Conservation (phyloP, 2,888 invertebrate species). For the Aricia artaxerxes region DNA sequence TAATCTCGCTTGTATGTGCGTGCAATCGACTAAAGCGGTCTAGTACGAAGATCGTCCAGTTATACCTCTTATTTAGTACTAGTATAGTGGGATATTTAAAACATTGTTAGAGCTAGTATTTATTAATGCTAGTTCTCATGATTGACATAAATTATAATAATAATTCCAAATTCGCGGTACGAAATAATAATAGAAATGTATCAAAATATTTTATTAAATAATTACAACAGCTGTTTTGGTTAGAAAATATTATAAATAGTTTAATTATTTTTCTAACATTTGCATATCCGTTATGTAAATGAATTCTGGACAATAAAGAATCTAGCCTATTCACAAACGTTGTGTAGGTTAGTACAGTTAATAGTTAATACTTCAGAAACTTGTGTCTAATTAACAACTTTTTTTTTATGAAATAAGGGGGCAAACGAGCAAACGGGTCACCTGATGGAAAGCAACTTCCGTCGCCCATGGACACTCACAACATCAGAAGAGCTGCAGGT, state of each 20-base stretch:
- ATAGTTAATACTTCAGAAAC: not conserved
- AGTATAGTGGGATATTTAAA: not conserved
- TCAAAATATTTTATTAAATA: conserved; percentile 24
- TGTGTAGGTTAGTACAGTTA: not conserved
- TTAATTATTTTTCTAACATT: conserved; percentile 5
- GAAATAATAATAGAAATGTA: not conserved
- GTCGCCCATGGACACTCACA: no score
- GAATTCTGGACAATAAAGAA: not conserved
- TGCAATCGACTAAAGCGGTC: no score
- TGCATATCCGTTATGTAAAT: conserved; percentile 1
- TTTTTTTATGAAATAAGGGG: no score
- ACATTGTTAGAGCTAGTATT: not conserved
- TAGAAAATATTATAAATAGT: conserved; percentile 8
- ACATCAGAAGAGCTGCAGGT: no score
- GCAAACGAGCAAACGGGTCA: no score
- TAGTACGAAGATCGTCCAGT: no score
- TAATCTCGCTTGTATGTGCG: no score
- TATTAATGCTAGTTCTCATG: not conserved
- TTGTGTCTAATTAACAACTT: not conserved
- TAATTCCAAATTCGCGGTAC: not conserved
- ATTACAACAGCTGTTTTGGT: conserved; percentile 16
- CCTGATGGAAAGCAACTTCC: no score
- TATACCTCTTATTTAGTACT: no score
- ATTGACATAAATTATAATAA: not conserved
- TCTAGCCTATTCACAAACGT: not conserved